Evolutionary conservation across 92 coral and sea anemone species (phyloP).

Genomic region (Nematostella vectensis): DNA sequence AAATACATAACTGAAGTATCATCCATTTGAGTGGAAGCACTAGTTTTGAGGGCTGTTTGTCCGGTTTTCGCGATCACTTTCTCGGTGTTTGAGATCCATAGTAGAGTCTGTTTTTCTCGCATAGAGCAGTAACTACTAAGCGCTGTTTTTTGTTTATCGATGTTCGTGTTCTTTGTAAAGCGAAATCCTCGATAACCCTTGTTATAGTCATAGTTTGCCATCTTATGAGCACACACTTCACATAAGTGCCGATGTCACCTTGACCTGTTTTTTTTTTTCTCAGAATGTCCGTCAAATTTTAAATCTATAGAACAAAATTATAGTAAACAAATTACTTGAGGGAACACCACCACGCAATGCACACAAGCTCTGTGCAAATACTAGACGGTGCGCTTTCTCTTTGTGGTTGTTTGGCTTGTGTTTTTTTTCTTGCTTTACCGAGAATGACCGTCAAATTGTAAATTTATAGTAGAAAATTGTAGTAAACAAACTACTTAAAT

Average conservation of each 20-base stretch:
- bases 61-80: constrained; percentile 14
- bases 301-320: no score
- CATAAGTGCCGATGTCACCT: neutral
- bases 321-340: no score
- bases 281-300: no score
- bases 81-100: constrained; percentile 31
- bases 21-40: neutral
- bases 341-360: no score
- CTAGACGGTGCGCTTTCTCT: no score
- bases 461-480: no score
- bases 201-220: constrained; percentile 74
- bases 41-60: neutral
- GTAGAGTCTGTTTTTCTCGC: constrained; percentile 34
- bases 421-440: no score
- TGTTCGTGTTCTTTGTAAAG: constrained; percentile 48
- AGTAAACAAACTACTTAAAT: no score
- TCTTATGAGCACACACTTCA: neutral
- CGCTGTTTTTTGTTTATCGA: constrained; percentile 45
- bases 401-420: no score
- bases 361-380: no score
- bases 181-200: constrained; percentile 69
- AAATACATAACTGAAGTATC: constrained; percentile 8
- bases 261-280: no score
- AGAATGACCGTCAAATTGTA: no score
- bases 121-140: constrained; percentile 39